Base-by-base conservation (phyloP, 2,888 invertebrate genomes). In the Buathra laborator region DNA sequence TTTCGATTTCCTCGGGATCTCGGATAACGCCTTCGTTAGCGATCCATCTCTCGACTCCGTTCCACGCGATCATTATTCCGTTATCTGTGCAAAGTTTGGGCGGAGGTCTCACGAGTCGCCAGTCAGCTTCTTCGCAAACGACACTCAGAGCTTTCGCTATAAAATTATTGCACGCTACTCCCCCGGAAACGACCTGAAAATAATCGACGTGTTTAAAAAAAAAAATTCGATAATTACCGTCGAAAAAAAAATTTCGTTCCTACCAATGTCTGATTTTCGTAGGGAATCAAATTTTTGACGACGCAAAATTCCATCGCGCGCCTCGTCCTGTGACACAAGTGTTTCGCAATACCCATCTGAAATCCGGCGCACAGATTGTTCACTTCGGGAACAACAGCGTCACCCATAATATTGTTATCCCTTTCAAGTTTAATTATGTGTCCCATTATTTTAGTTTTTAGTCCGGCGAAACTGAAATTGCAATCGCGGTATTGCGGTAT, bases 31-130 rank as follows among this genome's bases (percentile, higher is more conserved):
- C 96, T 85, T 94, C 88, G 24, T 95, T 94, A 32, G 93, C 93
- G 78, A 91, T 94, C 89, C 96, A 95, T 93, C 96, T 97, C 94
- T 99, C 99, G 74, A 98, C 95, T 9, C 98, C 99, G 95, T 99
- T 99, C 99, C 99, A 99, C 19, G 99, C 99, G 90, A 99, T 98
- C 99, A 99, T 99, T 46, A 99, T 96, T 7, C 99, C 99, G 95
- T 99, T 99, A 93, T 99, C 99, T 0, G 98, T 99, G 93, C 99
- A 99, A 10, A 98, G 95, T 91, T 95, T 95, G 29, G 97, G 96
- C 3, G 98, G 97, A 14, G 99, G 99, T 81, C 97, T 95, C 79
- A 96, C 94, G 4, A 98, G 94, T 90, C 94, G 94, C 90, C 96
- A 98, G 0, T 95, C 95, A 90, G 95, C 95, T 88, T 96, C 95